Evolutionary conservation across 2,113 vertebrate genomes (phyloP).

Genomic region (Poicephalus gulielmi): DNA sequence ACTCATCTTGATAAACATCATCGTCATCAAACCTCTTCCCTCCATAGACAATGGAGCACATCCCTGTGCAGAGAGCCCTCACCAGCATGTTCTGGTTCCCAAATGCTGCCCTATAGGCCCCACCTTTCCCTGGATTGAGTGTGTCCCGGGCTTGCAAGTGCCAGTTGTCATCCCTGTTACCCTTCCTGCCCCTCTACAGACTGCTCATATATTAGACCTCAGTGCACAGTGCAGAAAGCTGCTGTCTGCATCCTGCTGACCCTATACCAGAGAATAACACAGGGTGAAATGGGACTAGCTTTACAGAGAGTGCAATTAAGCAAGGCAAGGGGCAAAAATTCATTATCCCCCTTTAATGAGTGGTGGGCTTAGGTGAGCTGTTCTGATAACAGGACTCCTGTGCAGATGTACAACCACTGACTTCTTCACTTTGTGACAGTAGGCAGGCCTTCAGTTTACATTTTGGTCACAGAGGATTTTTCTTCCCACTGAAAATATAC

Average conservation of each 20-base stretch:
- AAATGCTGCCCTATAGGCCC: background rate
- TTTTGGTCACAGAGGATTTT: background rate
- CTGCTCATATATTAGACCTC: background rate
- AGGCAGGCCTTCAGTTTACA: background rate
- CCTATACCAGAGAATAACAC: rapidly evolving
- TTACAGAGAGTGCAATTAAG: background rate
- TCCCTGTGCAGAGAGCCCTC: background rate
- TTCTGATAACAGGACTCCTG: background rate
- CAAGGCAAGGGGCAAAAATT: background rate
- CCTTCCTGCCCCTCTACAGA: background rate
- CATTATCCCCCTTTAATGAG: background rate
- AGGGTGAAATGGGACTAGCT: background rate
- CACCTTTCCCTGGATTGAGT: rapidly evolving
- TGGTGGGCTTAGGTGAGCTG: background rate
- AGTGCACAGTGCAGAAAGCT: background rate
- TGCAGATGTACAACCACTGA: background rate
- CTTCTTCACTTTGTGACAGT: background rate
- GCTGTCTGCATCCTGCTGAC: background rate
- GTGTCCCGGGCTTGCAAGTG: background rate
- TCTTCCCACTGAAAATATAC: background rate
- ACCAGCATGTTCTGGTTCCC: background rate
- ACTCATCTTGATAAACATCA: background rate
- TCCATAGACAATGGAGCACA: background rate
- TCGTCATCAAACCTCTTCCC: background rate
- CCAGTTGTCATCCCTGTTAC: background rate